Evolutionary conservation across 2,113 vertebrate genomes (phyloP), one percentile per base, ranked within the genome.

Genomic region (Protobothrops mucrosquamatus): DNA sequence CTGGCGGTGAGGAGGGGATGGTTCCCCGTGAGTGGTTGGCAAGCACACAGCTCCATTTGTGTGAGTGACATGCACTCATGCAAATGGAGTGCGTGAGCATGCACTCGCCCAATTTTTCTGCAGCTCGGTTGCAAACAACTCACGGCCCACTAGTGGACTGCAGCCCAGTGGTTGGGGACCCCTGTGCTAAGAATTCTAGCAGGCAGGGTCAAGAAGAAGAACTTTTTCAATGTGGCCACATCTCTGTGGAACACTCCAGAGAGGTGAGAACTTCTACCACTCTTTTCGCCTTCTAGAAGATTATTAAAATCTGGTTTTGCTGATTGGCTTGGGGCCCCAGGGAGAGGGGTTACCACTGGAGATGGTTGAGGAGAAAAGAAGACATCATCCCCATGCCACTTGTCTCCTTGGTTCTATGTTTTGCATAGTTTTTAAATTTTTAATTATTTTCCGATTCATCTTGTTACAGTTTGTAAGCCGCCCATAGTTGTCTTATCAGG

Each of bases 321-420:
- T 15, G 12, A 69, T 69, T 34, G 29, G 12, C n/a, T 69, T 69
- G 29, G 12, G 61, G 12, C 29, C 29, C 61, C 14, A 4, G n/a
- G 12, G 0, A 29, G 29, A 1, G 61, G n/a, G 1, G 1, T 69
- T n/a, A 6, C 29, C 4, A 0, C 61, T n/a, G 29, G 29, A n/a
- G 29, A 69, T 69, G 4, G 61, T 15, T n/a, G 61, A 34, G 14
- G n/a, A 0, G 12, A 29, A 34, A 69, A 69, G 10, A 69, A 69
- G 12, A 69, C 15, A 0, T 69, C 61, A 69, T 69, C 64, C 29
- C 64, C 29, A 15, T 69, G 29, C 29, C 0, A 2, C 64, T 61
- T 69, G 64, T 69, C 12, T 34, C 29, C 12, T 69, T 6, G 12
- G 10, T n/a, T 69, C 64, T 69, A 34, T 69, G 64, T 14, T 69